Conservation (phyloP, 2,888 invertebrate species). For the Tillus elongatus region DNA sequence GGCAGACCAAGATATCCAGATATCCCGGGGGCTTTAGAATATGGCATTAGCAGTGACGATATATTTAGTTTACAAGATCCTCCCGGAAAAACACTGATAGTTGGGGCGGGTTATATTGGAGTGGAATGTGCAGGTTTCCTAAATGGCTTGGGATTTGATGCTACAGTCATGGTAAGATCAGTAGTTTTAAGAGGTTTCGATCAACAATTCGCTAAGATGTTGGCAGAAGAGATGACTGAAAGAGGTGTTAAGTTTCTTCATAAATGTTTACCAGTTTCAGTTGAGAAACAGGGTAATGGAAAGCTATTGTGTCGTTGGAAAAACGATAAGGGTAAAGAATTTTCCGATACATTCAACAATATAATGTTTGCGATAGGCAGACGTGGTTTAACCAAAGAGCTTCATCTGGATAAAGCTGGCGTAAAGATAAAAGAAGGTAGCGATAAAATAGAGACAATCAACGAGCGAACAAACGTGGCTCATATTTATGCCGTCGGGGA, state of each 20-base stretch:
- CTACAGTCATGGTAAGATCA: slow-evolving; percentile 82
- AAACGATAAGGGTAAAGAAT: slow-evolving; percentile 38
- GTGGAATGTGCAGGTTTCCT: slow-evolving; percentile 92
- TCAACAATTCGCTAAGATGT: slow-evolving; percentile 82
- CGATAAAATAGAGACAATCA: slow-evolving; percentile 63
- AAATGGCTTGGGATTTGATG: slow-evolving; percentile 75
- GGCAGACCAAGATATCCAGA: slow-evolving; percentile 86
- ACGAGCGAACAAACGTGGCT: slow-evolving; percentile 78
- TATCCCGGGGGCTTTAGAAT: slow-evolving; percentile 77
- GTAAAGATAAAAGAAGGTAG: slow-evolving; percentile 53
- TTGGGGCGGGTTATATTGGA: slow-evolving; percentile 91
- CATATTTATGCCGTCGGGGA: slow-evolving; percentile 94
- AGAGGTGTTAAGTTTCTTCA: slow-evolving; percentile 70
- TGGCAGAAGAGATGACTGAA: slow-evolving; percentile 70
- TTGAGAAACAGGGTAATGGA: slow-evolving; percentile 61
- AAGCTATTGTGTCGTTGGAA: slow-evolving; percentile 62
- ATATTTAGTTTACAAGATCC: slow-evolving; percentile 74
- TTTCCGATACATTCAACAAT: slow-evolving; percentile 65
- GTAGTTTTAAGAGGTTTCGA: slow-evolving; percentile 84
- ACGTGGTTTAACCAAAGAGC: slow-evolving; percentile 62
- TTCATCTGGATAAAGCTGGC: slow-evolving; percentile 66
- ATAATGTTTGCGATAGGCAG: slow-evolving; percentile 81
- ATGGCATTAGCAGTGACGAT: slow-evolving; percentile 87
- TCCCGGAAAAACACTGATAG: slow-evolving; percentile 82
- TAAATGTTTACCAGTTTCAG: slow-evolving; percentile 58